Evolutionary conservation across 2,797 vertebrate species (phyloP).

Genomic region (Harpagifer antarcticus): DNA sequence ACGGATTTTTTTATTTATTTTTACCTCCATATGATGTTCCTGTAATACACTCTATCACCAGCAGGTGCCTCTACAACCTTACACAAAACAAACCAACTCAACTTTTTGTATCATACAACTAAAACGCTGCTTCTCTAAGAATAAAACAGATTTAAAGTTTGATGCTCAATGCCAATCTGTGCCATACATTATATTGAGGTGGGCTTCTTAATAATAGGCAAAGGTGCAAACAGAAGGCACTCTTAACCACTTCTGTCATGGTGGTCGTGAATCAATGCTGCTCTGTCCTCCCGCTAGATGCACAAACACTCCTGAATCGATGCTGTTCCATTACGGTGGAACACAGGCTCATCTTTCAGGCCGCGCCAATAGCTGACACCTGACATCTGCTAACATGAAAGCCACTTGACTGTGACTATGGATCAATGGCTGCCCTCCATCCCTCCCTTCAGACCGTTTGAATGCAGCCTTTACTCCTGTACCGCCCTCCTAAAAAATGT

Average conservation of each 20-base stretch:
- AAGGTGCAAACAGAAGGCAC: slow-evolving; percentile 68
- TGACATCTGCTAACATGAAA: slow-evolving; percentile 84
- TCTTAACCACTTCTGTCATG: slow-evolving; percentile 73
- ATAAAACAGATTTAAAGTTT: slow-evolving; percentile 37
- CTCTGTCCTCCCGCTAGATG: slow-evolving; percentile 70
- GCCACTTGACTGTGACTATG: slow-evolving; percentile 77
- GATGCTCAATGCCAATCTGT: slow-evolving; percentile 43
- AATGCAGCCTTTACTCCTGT: slow-evolving; percentile 61
- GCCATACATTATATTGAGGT: slow-evolving; percentile 46
- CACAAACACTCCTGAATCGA: slow-evolving; percentile 79
- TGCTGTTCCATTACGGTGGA: slow-evolving; percentile 78
- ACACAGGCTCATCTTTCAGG: slow-evolving; percentile 82
- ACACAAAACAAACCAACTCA: slow-evolving; percentile 26
- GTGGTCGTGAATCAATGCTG: slow-evolving; percentile 78
- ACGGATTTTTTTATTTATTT: neutral
- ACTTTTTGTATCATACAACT: slow-evolving; percentile 5
- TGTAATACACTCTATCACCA: slow-evolving; percentile 62
- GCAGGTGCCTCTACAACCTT: slow-evolving; percentile 75
- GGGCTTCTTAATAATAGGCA: slow-evolving; percentile 51
- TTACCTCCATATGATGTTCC: neutral
- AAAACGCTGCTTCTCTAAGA: slow-evolving; percentile 28
- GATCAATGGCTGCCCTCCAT: slow-evolving; percentile 69
- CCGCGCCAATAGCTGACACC: slow-evolving; percentile 75
- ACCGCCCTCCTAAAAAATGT: slow-evolving; percentile 47
- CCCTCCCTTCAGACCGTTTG: slow-evolving; percentile 32